phyloP scores from a whole-genome alignment of 2,797 vertebrate species.

The Poecilia velifera region DNA sequence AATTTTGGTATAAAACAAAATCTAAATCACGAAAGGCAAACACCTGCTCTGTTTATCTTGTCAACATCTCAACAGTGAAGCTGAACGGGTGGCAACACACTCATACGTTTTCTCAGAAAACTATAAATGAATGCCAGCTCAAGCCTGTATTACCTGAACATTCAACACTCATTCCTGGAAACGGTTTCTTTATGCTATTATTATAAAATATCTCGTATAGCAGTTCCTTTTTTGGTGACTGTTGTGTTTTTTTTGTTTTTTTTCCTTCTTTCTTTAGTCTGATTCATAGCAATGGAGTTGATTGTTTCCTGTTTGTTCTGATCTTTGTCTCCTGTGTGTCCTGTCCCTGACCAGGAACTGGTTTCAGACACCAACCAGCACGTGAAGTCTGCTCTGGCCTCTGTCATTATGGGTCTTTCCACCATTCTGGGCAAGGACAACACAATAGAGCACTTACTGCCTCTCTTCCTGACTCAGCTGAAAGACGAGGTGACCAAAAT shows the following conservation, averaged over 20 bases:
- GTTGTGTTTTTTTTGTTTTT: background rate
- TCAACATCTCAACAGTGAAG: conserved; percentile 13
- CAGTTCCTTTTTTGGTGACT: background rate
- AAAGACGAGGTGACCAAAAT: conserved; percentile 86
- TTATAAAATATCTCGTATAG: conserved; percentile 25
- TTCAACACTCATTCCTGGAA: background rate
- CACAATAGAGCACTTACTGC: conserved; percentile 89
- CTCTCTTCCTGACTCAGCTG: conserved; percentile 88
- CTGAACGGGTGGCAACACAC: conserved; percentile 20
- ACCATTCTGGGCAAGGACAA: conserved; percentile 90
- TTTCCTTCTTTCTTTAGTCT: conserved; percentile 17
- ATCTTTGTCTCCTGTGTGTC: conserved; percentile 38
- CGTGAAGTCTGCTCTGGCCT: conserved; percentile 89
- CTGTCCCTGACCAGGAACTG: conserved; percentile 76
- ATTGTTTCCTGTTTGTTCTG: conserved; percentile 40
- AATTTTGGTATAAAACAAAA: background rate
- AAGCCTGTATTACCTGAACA: background rate
- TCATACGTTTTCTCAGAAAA: conserved; percentile 3
- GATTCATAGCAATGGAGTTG: conserved; percentile 8
- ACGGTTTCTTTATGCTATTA: conserved; percentile 17
- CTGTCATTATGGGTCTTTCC: conserved; percentile 89
- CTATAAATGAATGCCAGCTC: background rate
- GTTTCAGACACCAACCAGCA: conserved; percentile 91
- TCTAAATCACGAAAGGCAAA: background rate
- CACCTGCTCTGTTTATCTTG: conserved; percentile 18